Evolutionary conservation across 2,797 vertebrate genomes (phyloP).

Genomic region (Danionella dracula): DNA sequence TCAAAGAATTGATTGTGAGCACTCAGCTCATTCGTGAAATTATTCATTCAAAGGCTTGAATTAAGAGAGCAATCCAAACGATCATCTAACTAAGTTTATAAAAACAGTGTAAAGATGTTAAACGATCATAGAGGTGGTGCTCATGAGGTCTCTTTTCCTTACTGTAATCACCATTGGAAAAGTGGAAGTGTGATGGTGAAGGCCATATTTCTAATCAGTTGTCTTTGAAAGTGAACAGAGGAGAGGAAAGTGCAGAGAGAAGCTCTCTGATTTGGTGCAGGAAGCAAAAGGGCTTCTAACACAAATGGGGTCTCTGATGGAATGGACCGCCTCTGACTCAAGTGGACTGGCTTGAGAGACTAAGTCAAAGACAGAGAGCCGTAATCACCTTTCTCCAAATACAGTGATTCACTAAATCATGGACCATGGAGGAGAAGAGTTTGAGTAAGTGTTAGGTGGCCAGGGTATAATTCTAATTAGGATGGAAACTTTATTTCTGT

Average conservation of each 20-base stretch:
- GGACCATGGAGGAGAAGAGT: conserved; percentile 38
- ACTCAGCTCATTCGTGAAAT: too few relatives aligned
- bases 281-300: conserved; percentile 1
- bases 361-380: conserved; percentile 41
- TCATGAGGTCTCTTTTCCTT: neutral
- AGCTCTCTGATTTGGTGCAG: conserved; percentile 37
- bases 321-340: conserved; percentile 34
- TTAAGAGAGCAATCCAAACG: too few relatives aligned
- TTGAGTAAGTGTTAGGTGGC: neutral
- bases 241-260: conserved; percentile 9
- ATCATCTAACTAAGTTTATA: too few relatives aligned
- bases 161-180: conserved; percentile 28
- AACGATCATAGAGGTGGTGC: too few relatives aligned
- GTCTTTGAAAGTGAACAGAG: conserved; percentile 31
- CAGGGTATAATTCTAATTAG: neutral
- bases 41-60: too few relatives aligned
- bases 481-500: neutral
- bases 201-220: conserved; percentile 27
- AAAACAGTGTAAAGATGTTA: too few relatives aligned
- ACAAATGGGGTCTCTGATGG: conserved; percentile 11
- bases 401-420: conserved; percentile 46
- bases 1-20: too few relatives aligned
- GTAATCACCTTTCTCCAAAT: conserved; percentile 46
- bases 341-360: conserved; percentile 41
- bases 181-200: neutral